Evolutionary conservation across 2,797 vertebrate species (phyloP), one percentile per base, ranked within the genome.

Genomic region (Fundulus diaphanus): DNA sequence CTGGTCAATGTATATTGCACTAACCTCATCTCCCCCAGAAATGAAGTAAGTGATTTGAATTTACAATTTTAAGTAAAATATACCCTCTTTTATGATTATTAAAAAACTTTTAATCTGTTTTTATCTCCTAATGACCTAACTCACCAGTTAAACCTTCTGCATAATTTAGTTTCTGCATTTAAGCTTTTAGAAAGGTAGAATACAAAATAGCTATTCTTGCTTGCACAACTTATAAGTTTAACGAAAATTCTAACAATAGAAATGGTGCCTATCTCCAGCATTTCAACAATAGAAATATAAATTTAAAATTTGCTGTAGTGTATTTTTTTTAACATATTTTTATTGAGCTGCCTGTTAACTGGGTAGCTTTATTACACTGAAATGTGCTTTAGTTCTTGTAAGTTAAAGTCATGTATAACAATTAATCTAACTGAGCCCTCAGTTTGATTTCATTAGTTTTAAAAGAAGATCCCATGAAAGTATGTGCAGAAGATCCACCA

Each of bases 1-100:
- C 74, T 73, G 83, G 90, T 91, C 68, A 72, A 86, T 91, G 90
- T 91, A 92, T 82, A 85, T 90, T 86, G 92, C 87, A 74, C 79
- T 90, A 87, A 93, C 86, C 87, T 93, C 90, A 85, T 80, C 87
- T 79, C 80, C 89, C 78, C 76, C 82, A 90, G 89, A 92, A 85
- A 93, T 95, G 90, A 94, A 92, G 94, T 95, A 91, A 95, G 94
- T 95, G 74, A 54, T 57, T 2, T 15, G n/a, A 27, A 73, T 72
- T 76, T 65, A 31, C 3, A 76, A 12, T 35, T 85, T 11, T 48
- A n/a, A 29, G 7, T 16, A n/a, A 35, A 24, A 65, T 73, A 22
- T 40, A 57, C 4, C 20, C 68, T 52, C 72, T 35, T 33, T 59
- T 9, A n/a, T 65, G 1, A 56, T 3, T 46, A 15, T 11, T n/a